Base-by-base conservation (phyloP, 2,888 invertebrate species). In the Gerris lacustris region DNA sequence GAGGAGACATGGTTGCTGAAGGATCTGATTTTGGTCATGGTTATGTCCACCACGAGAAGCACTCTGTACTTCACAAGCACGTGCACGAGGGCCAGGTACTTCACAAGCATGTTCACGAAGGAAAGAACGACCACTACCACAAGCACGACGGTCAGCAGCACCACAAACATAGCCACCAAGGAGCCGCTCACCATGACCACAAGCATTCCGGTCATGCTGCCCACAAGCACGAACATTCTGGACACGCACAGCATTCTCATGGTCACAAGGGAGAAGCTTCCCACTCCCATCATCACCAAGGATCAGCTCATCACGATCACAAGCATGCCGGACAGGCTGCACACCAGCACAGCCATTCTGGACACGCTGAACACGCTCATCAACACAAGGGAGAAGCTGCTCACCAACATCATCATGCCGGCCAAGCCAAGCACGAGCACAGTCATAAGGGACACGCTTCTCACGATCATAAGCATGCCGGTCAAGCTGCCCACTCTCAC, bases 291-390 rank as follows among this genome's bases (percentile, higher is more conserved):
- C 55, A 55, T 55, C 55, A 55, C 55, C 55, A 55, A 15, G 55
- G 55, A 11, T 9, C 55, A 11, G 55, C 55, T 55, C 55, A 55
- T 15, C 55, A 55, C 55, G 55, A 55, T 55, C 55, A 55, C 15
- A 55, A 55, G 15, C 55, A 55, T 55, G 11, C 9, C 15, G 55
- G 11, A 11, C 55, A 55, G 55, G 55, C 55, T 55, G 72, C 74
- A 7, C 76, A 76, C 71, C 76, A 74, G 15, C 76, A 84, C 74
- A 83, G 76, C 68, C 76, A 82, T 73, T 81, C 80, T 73, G 82
- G 78, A 76, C 82, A 81, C 45, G 74, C 78, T 45, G 15, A 55
- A 55, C 55, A 55, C 15, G 11, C 9, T 55, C 55, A 55, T 55
- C 55, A 55, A 4, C 55, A 55, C 55, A 55, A 55, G 15, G 55